Evolutionary conservation across 2,888 invertebrate species (phyloP).

Genomic region (Hirtodrosophila alboralis): DNA sequence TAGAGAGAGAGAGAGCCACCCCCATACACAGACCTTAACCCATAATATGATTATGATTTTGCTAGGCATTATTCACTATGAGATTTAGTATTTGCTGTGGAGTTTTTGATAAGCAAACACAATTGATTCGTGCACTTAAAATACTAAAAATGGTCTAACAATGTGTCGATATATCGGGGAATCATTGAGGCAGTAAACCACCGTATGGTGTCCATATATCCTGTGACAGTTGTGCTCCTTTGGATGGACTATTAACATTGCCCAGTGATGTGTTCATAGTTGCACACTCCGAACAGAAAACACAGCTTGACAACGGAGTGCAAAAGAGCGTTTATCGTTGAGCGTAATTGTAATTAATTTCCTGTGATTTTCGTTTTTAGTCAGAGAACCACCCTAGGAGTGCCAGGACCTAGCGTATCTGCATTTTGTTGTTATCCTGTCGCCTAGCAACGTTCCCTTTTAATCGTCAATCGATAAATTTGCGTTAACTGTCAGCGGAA

Average conservation of each 20-base stretch:
- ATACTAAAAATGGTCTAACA: conserved; percentile 63
- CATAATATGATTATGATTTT: conserved; percentile 58
- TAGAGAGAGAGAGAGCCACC: conserved; percentile 35
- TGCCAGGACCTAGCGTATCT: conserved; percentile 8
- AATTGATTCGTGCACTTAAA: conserved; percentile 63
- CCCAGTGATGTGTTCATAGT: conserved; percentile 5
- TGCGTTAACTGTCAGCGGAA: conserved; percentile 75
- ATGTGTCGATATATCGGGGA: conserved; percentile 57
- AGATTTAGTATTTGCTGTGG: conserved; percentile 36
- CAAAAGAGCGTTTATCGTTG: conserved; percentile 55
- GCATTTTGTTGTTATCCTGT: conserved; percentile 25
- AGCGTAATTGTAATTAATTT: conserved; percentile 81
- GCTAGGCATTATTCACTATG: conserved; percentile 18
- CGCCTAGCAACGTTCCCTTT: conserved; percentile 51
- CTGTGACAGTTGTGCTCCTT: conserved; percentile 16
- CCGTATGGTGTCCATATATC: conserved; percentile 33
- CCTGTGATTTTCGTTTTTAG: conserved; percentile 70
- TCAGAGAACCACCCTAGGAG: conserved; percentile 34
- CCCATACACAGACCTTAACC: conserved; percentile 29
- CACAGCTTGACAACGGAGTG: conserved; percentile 3
- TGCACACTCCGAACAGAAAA: background rate
- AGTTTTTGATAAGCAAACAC: conserved; percentile 41
- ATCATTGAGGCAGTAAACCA: conserved; percentile 52
- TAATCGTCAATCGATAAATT: conserved; percentile 80
- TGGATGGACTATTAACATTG: conserved; percentile 5